Evolutionary conservation across 2,888 invertebrate species (phyloP).

Genomic region (Arrhopalites spinosus): DNA sequence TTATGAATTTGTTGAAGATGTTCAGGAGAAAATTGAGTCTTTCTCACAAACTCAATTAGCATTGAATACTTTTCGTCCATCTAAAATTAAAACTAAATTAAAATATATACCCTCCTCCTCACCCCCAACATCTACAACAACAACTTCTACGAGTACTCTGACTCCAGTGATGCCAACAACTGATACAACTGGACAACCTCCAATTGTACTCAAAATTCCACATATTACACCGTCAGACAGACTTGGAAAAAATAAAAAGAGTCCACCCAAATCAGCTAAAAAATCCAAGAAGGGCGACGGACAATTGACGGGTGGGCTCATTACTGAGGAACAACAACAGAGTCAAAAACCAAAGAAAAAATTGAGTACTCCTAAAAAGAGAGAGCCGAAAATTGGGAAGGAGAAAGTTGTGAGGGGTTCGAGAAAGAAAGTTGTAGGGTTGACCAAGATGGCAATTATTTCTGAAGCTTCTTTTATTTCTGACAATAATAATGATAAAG

Average conservation of each 20-base stretch:
- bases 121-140: neutral
- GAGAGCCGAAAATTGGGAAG: neutral
- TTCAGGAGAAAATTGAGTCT: slow-evolving; percentile 11
- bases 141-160: neutral
- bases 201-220: slow-evolving; percentile 49
- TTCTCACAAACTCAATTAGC: slow-evolving; percentile 11
- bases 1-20: slow-evolving; percentile 25
- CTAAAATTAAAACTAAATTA: neutral
- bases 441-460: neutral
- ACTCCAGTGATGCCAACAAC: neutral
- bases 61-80: neutral
- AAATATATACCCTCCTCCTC: neutral
- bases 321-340: too few relatives aligned
- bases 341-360: neutral
- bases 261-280: neutral
- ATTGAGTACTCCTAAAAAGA: neutral
- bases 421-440: too few relatives aligned
- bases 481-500: too few relatives aligned
- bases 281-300: too few relatives aligned
- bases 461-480: too few relatives aligned
- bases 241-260: slow-evolving; percentile 24
- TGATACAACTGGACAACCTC: neutral
- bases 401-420: too few relatives aligned
- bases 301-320: neutral
- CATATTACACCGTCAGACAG: slow-evolving; percentile 35